Percentiles rank a stretch among this genome's conserved stretches.
Evolutionary conservation across 2,113 vertebrate species (phyloP).

Genomic region (Neoarius graeffei): DNA sequence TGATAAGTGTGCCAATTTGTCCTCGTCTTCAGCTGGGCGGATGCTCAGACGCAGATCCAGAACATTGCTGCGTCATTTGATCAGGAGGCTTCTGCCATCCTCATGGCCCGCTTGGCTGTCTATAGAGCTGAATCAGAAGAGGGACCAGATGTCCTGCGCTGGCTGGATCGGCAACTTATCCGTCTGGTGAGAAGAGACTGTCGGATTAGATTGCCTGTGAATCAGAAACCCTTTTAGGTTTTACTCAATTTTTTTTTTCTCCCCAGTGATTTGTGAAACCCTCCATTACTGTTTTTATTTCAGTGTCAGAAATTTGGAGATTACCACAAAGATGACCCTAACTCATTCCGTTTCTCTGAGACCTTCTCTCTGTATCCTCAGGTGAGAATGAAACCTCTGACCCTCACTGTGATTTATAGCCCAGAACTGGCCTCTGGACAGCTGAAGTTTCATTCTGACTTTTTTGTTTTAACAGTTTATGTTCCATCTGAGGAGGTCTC

Average conservation of each 20-base stretch:
- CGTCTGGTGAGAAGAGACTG: conserved; percentile 79
- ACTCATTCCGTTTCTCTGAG: conserved; percentile 97
- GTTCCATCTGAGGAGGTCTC: conserved; percentile 97
- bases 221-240: neutral
- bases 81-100: conserved; percentile 93
- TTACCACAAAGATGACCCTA: conserved; percentile 97
- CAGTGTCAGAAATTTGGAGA: conserved; percentile 99
- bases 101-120: conserved; percentile 93
- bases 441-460: neutral
- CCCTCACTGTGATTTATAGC: neutral
- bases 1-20: conserved; percentile 18
- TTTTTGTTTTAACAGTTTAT: conserved; percentile 82
- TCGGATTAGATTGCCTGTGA: neutral
- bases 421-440: neutral
- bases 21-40: conserved; percentile 85
- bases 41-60: conserved; percentile 94
- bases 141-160: conserved; percentile 92
- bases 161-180: conserved; percentile 95
- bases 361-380: conserved; percentile 98
- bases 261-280: neutral
- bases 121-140: conserved; percentile 94
- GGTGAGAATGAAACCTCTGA: conserved; percentile 67
- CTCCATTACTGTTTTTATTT: conserved; percentile 50
- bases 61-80: conserved; percentile 95
- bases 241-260: neutral